phyloP scores from a whole-genome alignment of 2,113 vertebrate genomes.

The Parotia lawesii region DNA sequence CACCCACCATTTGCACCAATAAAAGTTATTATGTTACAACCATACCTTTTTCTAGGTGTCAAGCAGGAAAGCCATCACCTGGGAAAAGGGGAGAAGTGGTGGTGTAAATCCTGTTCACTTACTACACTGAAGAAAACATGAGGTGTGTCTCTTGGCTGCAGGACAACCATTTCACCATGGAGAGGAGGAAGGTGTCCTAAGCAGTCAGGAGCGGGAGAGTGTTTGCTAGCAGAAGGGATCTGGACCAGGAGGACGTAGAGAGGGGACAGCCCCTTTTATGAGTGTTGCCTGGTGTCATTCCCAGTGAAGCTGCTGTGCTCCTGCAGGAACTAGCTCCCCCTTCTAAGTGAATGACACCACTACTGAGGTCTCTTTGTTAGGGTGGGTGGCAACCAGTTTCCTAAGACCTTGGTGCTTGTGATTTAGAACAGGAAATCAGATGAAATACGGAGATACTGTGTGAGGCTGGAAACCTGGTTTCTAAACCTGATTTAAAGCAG shows the following conservation, averaged over 20 bases:
- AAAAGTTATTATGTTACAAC: conserved; percentile 2
- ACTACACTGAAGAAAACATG: not conserved
- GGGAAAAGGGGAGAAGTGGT: not conserved
- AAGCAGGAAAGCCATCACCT: not conserved
- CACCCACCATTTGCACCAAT: not conserved
- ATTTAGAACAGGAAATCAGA: not conserved
- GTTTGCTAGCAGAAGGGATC: not conserved
- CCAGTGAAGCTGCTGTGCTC: accelerated
- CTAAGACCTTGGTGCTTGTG: not conserved
- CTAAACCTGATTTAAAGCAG: not conserved
- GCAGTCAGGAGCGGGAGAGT: accelerated
- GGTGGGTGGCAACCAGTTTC: not conserved
- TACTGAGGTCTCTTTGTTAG: not conserved
- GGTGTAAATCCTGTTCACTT: not conserved
- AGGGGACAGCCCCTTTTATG: not conserved
- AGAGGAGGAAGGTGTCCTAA: not conserved
- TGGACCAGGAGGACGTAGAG: not conserved
- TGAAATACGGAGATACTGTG: accelerated
- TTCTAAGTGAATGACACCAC: not conserved
- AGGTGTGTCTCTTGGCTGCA: accelerated
- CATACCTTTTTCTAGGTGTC: conserved; percentile 28
- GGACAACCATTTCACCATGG: not conserved
- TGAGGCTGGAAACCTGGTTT: not conserved
- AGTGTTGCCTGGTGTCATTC: not conserved
- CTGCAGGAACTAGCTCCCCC: accelerated